These are phyloP conservation scores for Epiblema foenella DNA, from an alignment of 2,888 invertebrate species.

Conservation along the genomic window DNA sequence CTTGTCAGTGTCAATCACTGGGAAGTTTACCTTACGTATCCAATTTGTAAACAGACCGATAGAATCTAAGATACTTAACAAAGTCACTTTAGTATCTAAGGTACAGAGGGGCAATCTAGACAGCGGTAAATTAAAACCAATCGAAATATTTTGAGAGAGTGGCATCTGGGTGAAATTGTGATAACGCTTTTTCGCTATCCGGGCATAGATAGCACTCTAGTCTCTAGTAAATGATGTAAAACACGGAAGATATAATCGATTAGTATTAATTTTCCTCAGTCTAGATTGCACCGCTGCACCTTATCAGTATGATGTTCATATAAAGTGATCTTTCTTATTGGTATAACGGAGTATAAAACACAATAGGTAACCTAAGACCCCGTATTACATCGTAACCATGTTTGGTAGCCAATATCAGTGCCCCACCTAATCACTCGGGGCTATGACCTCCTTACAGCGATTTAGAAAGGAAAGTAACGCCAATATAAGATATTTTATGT, in stretches of 20 bases:
- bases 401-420: conserved; percentile 28
- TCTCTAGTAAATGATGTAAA: no score
- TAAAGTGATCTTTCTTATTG: conserved; percentile 28
- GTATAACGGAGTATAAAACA: conserved; percentile 17
- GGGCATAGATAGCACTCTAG: no score
- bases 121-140: no score
- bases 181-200: no score
- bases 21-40: neutral
- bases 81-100: neutral
- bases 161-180: no score
- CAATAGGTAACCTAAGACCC: conserved; percentile 35
- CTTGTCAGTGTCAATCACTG: no score
- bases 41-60: neutral
- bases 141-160: no score
- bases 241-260: no score
- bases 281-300: no score
- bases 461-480: conserved; percentile 24
- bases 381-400: conserved; percentile 24
- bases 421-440: conserved; percentile 17
- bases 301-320: neutral
- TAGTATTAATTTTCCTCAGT: no score
- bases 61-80: neutral
- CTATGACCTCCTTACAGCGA: conserved; percentile 4
- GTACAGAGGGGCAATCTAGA: no score
- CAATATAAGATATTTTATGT: conserved; percentile 11